A percentile compares a stretch with the other conserved stretches of the same genome.
phyloP scores from a whole-genome alignment of 2,888 invertebrate species.

The Pammene aurita region DNA sequence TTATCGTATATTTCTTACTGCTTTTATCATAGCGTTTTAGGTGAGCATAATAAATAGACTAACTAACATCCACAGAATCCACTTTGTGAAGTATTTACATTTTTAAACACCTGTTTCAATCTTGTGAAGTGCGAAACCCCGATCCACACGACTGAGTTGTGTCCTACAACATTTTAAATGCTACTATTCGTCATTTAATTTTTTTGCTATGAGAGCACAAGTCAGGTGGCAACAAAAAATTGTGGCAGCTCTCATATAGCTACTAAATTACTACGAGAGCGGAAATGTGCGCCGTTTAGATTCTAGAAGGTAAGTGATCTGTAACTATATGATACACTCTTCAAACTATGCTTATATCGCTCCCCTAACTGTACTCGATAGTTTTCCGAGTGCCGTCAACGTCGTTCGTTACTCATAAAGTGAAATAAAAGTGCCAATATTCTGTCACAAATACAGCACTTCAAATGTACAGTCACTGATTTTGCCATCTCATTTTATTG shows the following conservation, averaged over 20 bases:
- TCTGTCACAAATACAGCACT: not conserved
- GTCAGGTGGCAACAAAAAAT: too few species aligned
- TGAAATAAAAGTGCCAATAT: constrained; percentile 8
- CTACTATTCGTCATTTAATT: too few species aligned
- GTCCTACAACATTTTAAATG: too few species aligned
- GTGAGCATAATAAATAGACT: not conserved
- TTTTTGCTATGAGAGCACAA: too few species aligned
- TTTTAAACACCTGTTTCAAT: not conserved
- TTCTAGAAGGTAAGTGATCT: not conserved
- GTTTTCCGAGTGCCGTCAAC: not conserved
- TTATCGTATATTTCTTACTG: constrained; percentile 8
- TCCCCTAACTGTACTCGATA: constrained; percentile 2
- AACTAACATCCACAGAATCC: not conserved
- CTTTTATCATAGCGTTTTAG: constrained; percentile 14
- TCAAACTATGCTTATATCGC: constrained; percentile 18
- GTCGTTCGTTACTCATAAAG: not conserved
- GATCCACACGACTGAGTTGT: too few species aligned
- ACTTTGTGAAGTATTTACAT: not conserved
- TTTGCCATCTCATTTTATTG: not conserved
- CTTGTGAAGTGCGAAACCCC: too few species aligned
- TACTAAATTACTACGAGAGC: too few species aligned
- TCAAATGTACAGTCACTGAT: constrained; percentile 2
- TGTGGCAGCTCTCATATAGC: too few species aligned
- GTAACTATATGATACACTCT: constrained; percentile 8
- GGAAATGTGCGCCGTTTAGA: not conserved